phyloP scores from a whole-genome alignment of 2,797 vertebrate genomes.

The Lates japonicus region DNA sequence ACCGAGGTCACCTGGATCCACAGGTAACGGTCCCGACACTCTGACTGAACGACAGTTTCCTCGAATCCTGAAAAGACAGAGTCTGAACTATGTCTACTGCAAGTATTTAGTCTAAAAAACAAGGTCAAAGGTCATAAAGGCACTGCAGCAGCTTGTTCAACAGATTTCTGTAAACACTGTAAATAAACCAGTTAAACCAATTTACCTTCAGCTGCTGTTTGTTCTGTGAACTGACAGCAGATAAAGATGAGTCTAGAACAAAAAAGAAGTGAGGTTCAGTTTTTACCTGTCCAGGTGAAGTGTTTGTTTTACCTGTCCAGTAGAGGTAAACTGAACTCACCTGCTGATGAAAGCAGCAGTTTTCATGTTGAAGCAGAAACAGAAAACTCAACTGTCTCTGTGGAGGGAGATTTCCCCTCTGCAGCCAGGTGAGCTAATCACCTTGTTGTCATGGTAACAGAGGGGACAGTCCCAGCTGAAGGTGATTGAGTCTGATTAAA shows the following conservation, averaged over 20 bases:
- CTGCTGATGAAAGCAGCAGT: constrained; percentile 24
- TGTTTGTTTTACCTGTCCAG: constrained; percentile 1
- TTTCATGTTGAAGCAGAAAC: constrained; percentile 55
- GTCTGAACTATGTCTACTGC: neutral
- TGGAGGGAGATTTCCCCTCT: neutral
- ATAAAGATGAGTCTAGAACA: constrained; percentile 47
- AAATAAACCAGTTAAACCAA: neutral
- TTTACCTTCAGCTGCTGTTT: constrained; percentile 47
- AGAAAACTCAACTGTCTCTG: neutral
- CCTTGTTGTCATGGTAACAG: constrained; percentile 42
- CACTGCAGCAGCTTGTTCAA: neutral
- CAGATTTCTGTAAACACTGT: neutral
- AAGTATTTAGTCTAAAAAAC: neutral
- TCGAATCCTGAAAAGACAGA: constrained; percentile 5
- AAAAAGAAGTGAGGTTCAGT: neutral
- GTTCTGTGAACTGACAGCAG: constrained; percentile 9
- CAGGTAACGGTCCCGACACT: constrained; percentile 77
- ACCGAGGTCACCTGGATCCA: constrained; percentile 65
- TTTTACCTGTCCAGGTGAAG: neutral
- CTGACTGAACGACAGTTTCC: constrained; percentile 16
- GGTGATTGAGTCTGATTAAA: constrained; percentile 54
- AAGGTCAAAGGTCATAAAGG: neutral
- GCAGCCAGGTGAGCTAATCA: constrained; percentile 59
- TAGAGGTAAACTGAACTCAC: constrained; percentile 47
- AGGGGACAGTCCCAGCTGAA: constrained; percentile 34